Percentiles rank a stretch among this genome's conserved stretches.
Evolutionary conservation across 2,113 vertebrate species (phyloP).

Genomic region (Murina feae): DNA sequence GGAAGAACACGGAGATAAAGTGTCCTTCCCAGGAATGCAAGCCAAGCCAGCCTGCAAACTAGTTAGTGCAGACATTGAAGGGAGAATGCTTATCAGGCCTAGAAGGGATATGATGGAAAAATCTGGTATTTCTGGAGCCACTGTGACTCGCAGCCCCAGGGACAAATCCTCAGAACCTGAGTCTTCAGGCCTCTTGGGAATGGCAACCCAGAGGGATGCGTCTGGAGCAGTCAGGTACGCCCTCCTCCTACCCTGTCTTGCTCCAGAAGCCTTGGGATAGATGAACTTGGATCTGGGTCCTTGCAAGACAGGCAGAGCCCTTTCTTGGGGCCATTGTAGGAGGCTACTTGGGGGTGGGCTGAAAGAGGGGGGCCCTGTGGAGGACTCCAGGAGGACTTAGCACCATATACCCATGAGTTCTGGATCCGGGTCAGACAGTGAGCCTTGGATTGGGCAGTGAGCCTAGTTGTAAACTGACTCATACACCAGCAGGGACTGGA

Average conservation of each 20-base stretch:
- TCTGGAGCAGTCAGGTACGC: not conserved
- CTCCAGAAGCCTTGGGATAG: not conserved
- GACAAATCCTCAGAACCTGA: not conserved
- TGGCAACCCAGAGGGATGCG: not conserved
- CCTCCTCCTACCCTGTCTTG: not conserved
- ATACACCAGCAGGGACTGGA: not conserved
- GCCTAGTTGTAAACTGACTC: not conserved
- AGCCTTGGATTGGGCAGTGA: not conserved
- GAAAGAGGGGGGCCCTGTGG: not conserved
- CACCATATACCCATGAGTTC: not conserved
- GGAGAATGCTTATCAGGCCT: not conserved
- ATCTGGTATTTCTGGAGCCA: not conserved
- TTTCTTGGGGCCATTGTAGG: not conserved
- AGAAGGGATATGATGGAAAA: not conserved
- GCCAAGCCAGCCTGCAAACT: not conserved
- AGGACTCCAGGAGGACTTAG: not conserved
- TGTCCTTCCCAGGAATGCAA: not conserved
- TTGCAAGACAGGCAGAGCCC: not conserved
- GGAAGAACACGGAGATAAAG: constrained; percentile 35
- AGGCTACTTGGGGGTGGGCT: not conserved
- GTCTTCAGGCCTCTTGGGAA: not conserved
- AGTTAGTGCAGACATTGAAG: not conserved
- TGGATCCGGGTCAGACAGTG: not conserved
- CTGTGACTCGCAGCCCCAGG: not conserved
- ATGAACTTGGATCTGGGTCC: not conserved